Conservation (phyloP, 2,113 vertebrate genomes). For the Prunella fulvescens region DNA sequence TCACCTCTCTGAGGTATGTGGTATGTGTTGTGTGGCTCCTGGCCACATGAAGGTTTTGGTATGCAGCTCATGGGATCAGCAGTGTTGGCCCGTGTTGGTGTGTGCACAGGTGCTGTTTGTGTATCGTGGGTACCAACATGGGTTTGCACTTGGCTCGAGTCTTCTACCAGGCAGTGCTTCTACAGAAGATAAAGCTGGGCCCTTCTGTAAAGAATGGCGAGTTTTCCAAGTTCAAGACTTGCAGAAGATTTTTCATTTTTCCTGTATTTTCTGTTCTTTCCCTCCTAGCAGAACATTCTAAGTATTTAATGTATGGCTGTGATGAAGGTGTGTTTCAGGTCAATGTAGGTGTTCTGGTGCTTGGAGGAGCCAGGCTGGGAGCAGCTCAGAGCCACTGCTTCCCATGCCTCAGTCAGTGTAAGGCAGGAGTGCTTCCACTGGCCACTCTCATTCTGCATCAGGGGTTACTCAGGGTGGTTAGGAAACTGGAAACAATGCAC, state of each 20-base stretch:
- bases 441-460: background rate
- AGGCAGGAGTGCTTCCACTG: background rate
- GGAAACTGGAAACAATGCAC: background rate
- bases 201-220: background rate
- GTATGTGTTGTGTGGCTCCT: background rate
- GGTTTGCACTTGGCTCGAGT: background rate
- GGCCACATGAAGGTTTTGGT: background rate
- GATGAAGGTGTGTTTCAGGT: background rate
- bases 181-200: background rate
- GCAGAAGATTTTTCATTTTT: background rate
- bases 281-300: background rate
- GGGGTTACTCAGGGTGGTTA: background rate
- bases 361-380: background rate
- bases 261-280: background rate
- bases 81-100: background rate
- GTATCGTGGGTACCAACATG: rapidly evolving
- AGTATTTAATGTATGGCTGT: background rate
- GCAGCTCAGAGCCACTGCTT: background rate
- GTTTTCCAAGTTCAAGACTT: background rate
- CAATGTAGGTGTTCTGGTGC: rapidly evolving
- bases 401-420: rapidly evolving
- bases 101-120: background rate
- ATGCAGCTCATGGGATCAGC: background rate
- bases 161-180: background rate
- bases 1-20: background rate